Evolutionary conservation across 1,140 invertebrate species (phyloP), one percentile per base, ranked within the genome.

Genomic region (Platyscapa corneri): DNA sequence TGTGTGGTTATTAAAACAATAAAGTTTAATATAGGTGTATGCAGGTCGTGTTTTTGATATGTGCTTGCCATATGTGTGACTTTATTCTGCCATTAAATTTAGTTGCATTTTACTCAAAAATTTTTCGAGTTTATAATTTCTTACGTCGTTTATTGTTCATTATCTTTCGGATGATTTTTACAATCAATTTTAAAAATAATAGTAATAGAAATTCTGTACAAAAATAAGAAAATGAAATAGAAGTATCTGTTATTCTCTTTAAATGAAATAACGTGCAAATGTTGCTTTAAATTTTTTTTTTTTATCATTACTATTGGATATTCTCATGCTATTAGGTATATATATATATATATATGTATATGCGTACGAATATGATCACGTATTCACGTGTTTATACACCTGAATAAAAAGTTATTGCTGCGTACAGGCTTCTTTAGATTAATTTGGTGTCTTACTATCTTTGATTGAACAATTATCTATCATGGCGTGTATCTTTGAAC

Each of bases 61-160:
- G 27, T 56, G 23, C 8, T 46, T 77, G 75, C 88, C 87, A 88
- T 88, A 88, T 88, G 86, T 60, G 23, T 49, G 49, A 74, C 49
- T 82, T 30, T 27, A 12, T 23, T 20, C 2, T 39, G 12, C 23
- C 34, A 56, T 27, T 39, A 12, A 78, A 64, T 64, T 60, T n/a
- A n/a, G n/a, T n/a, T n/a, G n/a, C n/a, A n/a, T n/a, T n/a, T n/a
- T n/a, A n/a, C n/a, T n/a, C n/a, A n/a, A n/a, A n/a, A n/a, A n/a
- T n/a, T n/a, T n/a, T n/a, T n/a, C n/a, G n/a, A n/a, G n/a, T n/a
- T n/a, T n/a, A n/a, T n/a, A n/a, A n/a, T n/a, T n/a, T n/a, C n/a
- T n/a, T n/a, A n/a, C n/a, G n/a, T 70, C 67, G 37, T n/a, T 67
- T 67, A 30, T 32, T 0, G n/a, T 64, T n/a, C n/a, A 30, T 30